These are phyloP conservation scores for Hyposoter didymator DNA, from an alignment of 2,888 invertebrate genomes.

Conservation along the genomic window DNA sequence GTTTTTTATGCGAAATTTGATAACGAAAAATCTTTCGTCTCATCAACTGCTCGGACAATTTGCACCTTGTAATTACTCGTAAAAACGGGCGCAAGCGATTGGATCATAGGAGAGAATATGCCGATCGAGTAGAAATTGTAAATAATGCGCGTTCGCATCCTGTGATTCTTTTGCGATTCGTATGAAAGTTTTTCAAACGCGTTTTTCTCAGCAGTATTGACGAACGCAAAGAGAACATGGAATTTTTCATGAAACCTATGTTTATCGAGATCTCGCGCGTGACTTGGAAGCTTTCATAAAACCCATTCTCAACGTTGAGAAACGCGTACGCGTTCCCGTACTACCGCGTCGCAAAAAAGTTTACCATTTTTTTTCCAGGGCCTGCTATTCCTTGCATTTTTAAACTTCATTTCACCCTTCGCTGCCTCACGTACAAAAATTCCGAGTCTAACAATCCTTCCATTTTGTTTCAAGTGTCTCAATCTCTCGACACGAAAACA, in stretches of 20 bases:
- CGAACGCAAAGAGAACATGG: not conserved
- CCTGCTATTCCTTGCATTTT: not conserved
- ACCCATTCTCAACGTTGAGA: not conserved
- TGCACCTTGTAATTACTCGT: no score
- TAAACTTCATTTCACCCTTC: not conserved
- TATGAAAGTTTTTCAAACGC: not conserved
- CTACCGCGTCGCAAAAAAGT: not conserved
- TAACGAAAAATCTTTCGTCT: not conserved
- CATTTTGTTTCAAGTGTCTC: not conserved
- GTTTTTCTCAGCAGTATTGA: not conserved
- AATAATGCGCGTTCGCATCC: no score
- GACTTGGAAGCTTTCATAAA: not conserved
- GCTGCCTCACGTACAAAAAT: not conserved
- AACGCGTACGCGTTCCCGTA: not conserved
- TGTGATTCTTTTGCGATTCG: not conserved
- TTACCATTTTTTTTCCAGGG: not conserved
- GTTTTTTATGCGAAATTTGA: not conserved
- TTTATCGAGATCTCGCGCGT: conserved; percentile 1
- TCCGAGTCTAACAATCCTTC: not conserved
- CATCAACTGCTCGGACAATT: not conserved
- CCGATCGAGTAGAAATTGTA: no score
- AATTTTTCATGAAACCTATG: not conserved
- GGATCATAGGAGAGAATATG: no score
- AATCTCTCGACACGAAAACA: no score
- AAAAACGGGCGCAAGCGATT: no score